These are phyloP conservation scores for Andrena hattorfiana DNA, from an alignment of 2,888 invertebrate genomes.

Conservation along the genomic window DNA sequence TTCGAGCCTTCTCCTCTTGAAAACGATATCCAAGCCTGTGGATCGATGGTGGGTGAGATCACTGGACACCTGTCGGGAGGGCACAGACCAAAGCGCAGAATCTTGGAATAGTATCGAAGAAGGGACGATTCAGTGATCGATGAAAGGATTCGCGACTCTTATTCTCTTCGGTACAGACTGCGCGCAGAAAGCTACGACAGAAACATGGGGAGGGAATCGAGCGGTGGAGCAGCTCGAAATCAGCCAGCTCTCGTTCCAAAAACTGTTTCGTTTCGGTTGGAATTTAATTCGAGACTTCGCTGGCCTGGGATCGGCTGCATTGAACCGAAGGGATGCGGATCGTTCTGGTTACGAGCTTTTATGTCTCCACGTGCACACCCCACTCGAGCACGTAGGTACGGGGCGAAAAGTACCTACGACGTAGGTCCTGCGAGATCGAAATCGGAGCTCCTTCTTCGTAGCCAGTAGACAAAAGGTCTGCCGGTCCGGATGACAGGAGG, in stretches of 20 bases:
- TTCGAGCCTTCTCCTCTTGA: slow-evolving; percentile 62
- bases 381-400: slow-evolving; percentile 71
- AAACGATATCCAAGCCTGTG: slow-evolving; percentile 68
- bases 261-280: slow-evolving; percentile 43
- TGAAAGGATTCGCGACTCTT: background rate
- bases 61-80: slow-evolving; percentile 67
- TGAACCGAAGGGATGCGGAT: slow-evolving; percentile 52
- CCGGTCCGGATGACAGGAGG: slow-evolving; percentile 64
- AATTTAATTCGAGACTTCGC: slow-evolving; percentile 62
- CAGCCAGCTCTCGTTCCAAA: slow-evolving; percentile 37
- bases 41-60: slow-evolving; percentile 17
- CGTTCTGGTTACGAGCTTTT: slow-evolving; percentile 72
- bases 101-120: background rate
- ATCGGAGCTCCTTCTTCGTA: slow-evolving; percentile 74
- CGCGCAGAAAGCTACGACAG: background rate
- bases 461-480: slow-evolving; percentile 71
- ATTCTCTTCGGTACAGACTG: background rate
- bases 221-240: slow-evolving; percentile 8
- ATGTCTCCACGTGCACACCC: slow-evolving; percentile 64
- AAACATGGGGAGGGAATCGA: background rate
- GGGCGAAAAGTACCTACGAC: slow-evolving; percentile 45
- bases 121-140: background rate
- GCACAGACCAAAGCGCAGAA: slow-evolving; percentile 9
- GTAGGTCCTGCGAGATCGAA: slow-evolving; percentile 74
- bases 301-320: slow-evolving; percentile 25